Conservation (phyloP, 2,888 invertebrate species). For the Ophraella communa region DNA sequence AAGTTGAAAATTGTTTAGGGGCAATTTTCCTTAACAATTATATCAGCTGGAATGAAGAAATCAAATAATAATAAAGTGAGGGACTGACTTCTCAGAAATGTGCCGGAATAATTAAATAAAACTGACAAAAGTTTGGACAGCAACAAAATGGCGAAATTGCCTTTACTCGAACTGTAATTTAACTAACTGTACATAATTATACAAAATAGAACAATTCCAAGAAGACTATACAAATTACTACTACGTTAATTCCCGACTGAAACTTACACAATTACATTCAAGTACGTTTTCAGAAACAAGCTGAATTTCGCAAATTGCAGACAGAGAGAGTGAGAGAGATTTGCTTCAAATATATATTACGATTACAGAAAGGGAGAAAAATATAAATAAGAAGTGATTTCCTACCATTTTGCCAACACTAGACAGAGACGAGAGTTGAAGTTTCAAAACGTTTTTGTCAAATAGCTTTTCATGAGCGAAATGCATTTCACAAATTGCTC, state of each 20-base stretch:
- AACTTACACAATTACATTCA: constrained; percentile 46
- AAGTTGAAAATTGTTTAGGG: constrained; percentile 19
- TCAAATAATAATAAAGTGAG: constrained; percentile 30
- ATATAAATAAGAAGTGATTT: constrained; percentile 28
- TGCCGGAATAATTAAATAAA: constrained; percentile 34
- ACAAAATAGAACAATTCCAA: constrained; percentile 44
- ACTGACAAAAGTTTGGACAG: constrained; percentile 42
- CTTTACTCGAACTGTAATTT: constrained; percentile 44
- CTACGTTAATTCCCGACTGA: constrained; percentile 43
- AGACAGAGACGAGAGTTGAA: constrained; percentile 10
- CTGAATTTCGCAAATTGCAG: constrained; percentile 30
- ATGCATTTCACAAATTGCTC: constrained; percentile 21
- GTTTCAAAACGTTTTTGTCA: constrained; percentile 23
- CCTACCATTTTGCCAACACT: constrained; percentile 16
- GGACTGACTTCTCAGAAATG: constrained; percentile 26
- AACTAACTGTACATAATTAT: constrained; percentile 47
- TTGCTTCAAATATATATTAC: constrained; percentile 25
- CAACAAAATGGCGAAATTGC: constrained; percentile 43
- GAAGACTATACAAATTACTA: constrained; percentile 46
- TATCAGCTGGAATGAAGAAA: constrained; percentile 23
- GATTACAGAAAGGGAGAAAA: constrained; percentile 25
- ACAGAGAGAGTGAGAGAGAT: constrained; percentile 19
- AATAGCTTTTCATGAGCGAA: constrained; percentile 18
- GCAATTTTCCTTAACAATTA: constrained; percentile 21
- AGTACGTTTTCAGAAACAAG: constrained; percentile 36